phyloP scores from a whole-genome alignment of 2,113 vertebrate genomes.

The Eonycteris spelaea region DNA sequence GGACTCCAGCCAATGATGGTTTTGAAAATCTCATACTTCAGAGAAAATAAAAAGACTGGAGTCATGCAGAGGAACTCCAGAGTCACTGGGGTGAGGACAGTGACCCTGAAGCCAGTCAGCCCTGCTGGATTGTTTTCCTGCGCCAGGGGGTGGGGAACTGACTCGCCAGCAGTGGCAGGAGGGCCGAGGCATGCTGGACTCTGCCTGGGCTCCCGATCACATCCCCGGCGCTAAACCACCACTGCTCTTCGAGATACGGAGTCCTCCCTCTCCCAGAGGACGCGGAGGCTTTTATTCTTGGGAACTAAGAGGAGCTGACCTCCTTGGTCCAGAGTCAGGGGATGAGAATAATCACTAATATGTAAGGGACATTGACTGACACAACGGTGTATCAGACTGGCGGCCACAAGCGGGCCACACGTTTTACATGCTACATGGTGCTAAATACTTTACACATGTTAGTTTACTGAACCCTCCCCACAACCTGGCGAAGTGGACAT shows the following conservation, averaged over 20 bases:
- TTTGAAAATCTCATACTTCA: background rate
- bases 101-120: background rate
- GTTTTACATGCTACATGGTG: background rate
- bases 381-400: background rate
- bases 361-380: background rate
- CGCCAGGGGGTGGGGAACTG: rapidly evolving
- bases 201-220: background rate
- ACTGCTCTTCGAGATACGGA: background rate
- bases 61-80: background rate
- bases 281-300: background rate
- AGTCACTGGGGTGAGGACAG: background rate
- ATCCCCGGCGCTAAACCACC: rapidly evolving
- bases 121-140: background rate
- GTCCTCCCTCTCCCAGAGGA: background rate
- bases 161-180: background rate
- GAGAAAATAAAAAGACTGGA: background rate
- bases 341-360: background rate
- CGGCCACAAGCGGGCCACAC: background rate
- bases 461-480: background rate
- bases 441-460: background rate
- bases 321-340: background rate
- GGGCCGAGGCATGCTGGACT: background rate
- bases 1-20: background rate
- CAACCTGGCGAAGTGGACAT: background rate
- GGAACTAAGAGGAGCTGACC: background rate